Percentiles rank a stretch among this genome's conserved stretches.
phyloP scores from a whole-genome alignment of 2,113 vertebrate species.

The Euleptes europaea region DNA sequence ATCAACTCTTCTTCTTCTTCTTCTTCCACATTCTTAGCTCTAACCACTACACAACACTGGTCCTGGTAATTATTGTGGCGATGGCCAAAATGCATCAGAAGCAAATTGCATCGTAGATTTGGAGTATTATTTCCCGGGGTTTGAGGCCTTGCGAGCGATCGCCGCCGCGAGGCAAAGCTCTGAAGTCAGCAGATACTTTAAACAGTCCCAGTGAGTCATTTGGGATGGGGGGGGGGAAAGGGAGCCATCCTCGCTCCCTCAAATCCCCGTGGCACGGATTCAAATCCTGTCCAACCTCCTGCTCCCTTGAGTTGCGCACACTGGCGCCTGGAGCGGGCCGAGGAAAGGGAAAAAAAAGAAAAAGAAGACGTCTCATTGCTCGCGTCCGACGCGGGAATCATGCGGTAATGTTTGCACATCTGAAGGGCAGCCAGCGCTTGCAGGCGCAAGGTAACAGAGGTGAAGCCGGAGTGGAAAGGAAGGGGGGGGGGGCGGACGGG shows the following conservation, averaged over 20 bases:
- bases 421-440: constrained; percentile 68
- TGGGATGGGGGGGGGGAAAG: neutral
- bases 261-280: constrained; percentile 23
- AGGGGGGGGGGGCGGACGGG: neutral
- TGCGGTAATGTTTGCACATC: constrained; percentile 66
- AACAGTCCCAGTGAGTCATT: neutral
- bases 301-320: neutral
- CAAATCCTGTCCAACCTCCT: constrained; percentile 13
- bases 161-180: neutral
- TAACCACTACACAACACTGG: too few species aligned
- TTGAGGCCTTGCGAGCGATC: neutral
- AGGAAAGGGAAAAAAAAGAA: constrained; percentile 33
- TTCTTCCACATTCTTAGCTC: too few species aligned
- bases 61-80: too few species aligned
- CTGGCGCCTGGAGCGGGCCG: neutral
- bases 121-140: neutral
- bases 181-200: neutral
- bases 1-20: too few species aligned
- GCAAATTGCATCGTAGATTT: too few species aligned
- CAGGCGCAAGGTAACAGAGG: neutral
- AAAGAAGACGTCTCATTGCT: constrained; percentile 55
- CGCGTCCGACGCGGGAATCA: constrained; percentile 66
- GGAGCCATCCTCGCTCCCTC: neutral
- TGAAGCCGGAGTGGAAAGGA: constrained; percentile 11
- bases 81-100: too few species aligned